phyloP scores from a whole-genome alignment of 2,888 invertebrate genomes.

The Hemithea aestivaria region DNA sequence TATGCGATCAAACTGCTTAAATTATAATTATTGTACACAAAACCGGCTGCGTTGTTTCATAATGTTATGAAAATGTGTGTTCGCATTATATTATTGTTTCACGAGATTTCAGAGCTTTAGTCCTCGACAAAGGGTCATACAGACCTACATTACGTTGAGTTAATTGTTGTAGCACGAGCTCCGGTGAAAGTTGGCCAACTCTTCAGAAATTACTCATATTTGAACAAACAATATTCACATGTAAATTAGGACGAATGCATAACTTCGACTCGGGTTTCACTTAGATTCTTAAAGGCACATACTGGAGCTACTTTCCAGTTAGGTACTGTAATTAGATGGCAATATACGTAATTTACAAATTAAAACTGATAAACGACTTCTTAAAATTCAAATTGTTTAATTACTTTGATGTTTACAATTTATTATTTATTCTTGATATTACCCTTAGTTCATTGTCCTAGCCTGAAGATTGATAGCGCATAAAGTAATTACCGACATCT shows the following conservation, averaged over 20 bases:
- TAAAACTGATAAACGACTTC: slow-evolving; percentile 16
- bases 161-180: slow-evolving; percentile 58
- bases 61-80: slow-evolving; percentile 2
- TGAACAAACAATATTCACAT: slow-evolving; percentile 64
- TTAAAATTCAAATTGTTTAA: slow-evolving; percentile 16
- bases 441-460: slow-evolving; percentile 15
- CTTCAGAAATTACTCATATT: slow-evolving; percentile 65
- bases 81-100: not conserved
- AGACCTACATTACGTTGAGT: slow-evolving; percentile 35
- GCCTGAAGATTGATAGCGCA: slow-evolving; percentile 23
- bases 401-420: slow-evolving; percentile 10
- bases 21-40: slow-evolving; percentile 9
- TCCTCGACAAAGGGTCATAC: slow-evolving; percentile 35
- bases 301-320: slow-evolving; percentile 18
- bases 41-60: not conserved
- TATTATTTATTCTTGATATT: slow-evolving; percentile 7
- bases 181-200: slow-evolving; percentile 66
- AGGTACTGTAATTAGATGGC: slow-evolving; percentile 19
- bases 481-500: too few species aligned
- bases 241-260: slow-evolving; percentile 60
- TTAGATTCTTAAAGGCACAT: slow-evolving; percentile 18
- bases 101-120: slow-evolving; percentile 1
- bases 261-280: slow-evolving; percentile 41
- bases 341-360: slow-evolving; percentile 16
- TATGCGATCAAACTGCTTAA: slow-evolving; percentile 15